A percentile compares a stretch with the other conserved stretches of the same genome.
phyloP scores from a whole-genome alignment of 1,140 invertebrate genomes.

The Euura saliciscinereae region DNA sequence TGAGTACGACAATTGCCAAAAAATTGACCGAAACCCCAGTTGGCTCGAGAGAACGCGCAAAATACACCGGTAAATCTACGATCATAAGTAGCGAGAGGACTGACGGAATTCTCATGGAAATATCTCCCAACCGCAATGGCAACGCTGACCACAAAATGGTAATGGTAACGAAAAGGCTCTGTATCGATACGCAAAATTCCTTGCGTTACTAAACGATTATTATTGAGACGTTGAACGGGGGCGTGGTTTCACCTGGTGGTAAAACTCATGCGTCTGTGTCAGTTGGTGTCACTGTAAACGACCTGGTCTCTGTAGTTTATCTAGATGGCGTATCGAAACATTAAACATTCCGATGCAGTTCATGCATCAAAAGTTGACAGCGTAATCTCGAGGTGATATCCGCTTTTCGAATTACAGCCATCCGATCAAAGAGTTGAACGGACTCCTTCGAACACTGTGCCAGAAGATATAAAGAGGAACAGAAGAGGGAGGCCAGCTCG shows the following conservation, averaged over 20 bases:
- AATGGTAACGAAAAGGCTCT: not conserved
- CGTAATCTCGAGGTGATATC: too few relatives aligned
- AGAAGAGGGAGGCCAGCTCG: not conserved
- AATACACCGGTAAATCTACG: not conserved
- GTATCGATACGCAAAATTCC: not conserved
- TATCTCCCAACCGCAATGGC: not conserved
- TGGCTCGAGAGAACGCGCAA: not conserved
- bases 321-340: too few relatives aligned
- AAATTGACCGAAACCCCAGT: not conserved
- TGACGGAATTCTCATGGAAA: not conserved
- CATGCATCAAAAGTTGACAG: too few relatives aligned
- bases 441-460: too few relatives aligned
- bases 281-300: too few relatives aligned
- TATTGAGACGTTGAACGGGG: not conserved
- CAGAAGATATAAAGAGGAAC: too few relatives aligned
- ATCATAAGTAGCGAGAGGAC: not conserved
- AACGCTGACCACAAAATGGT: not conserved
- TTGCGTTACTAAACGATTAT: not conserved
- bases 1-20: not conserved
- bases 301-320: too few relatives aligned
- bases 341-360: too few relatives aligned
- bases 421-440: too few relatives aligned
- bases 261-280: too few relatives aligned
- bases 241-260: too few relatives aligned
- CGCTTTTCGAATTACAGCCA: too few relatives aligned